These are phyloP conservation scores for Psilanteris sp. DNA, from an alignment of 1,140 invertebrate species.

Conservation along the genomic window DNA sequence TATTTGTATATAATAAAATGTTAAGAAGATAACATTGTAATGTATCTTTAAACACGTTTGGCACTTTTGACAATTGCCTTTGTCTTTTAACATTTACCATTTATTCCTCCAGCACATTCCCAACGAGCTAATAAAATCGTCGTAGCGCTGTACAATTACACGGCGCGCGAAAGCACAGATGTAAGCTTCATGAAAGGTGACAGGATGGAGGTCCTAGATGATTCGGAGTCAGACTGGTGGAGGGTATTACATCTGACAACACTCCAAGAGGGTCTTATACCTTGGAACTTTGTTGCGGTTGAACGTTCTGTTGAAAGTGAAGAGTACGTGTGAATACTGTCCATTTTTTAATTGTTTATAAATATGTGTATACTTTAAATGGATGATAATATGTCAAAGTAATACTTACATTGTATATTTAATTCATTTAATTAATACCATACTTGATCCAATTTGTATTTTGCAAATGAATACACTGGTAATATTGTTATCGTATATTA, in stretches of 20 bases:
- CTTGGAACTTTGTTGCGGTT: conserved; percentile 95
- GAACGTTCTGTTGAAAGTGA: conserved; percentile 96
- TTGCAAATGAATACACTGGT: no score
- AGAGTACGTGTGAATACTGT: conserved; percentile 88
- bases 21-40: no score
- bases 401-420: no score
- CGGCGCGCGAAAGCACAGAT: conserved; percentile 92
- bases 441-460: no score
- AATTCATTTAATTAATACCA: no score
- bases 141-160: conserved; percentile 94
- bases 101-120: conserved; percentile 71
- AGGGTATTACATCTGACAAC: conserved; percentile 92
- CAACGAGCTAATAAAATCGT: conserved; percentile 83
- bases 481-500: no score
- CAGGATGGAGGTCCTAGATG: conserved; percentile 92
- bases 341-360: no score
- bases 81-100: conserved; percentile 12
- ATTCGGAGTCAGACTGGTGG: conserved; percentile 96
- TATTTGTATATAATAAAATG: no score
- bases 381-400: no score
- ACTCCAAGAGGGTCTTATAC: conserved; percentile 92
- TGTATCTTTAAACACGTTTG: neutral
- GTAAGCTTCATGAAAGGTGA: conserved; percentile 95
- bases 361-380: no score
- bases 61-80: conserved; percentile 16